phyloP scores from a whole-genome alignment of 2,113 vertebrate species.

The Delphinapterus leucas region DNA sequence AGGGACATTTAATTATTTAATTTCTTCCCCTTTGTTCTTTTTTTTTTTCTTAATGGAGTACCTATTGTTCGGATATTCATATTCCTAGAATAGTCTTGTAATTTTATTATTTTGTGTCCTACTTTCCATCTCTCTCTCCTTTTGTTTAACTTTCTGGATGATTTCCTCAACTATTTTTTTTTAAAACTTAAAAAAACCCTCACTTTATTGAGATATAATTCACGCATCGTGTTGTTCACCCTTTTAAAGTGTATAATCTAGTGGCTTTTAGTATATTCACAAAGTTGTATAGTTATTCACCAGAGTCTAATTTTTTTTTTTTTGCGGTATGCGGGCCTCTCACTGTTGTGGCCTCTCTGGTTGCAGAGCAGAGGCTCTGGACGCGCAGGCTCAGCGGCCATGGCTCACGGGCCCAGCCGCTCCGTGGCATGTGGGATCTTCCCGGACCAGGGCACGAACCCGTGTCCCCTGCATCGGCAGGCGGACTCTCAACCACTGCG shows the following conservation, averaged over 20 bases:
- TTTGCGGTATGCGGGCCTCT: no score
- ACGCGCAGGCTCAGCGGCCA: no score
- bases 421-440: no score
- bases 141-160: not conserved
- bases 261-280: not conserved
- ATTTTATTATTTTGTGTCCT: not conserved
- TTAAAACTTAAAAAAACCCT: not conserved
- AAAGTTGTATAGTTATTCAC: not conserved
- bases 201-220: not conserved
- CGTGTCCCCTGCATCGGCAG: no score
- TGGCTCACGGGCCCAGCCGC: no score
- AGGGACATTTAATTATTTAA: not conserved
- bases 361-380: no score
- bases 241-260: not conserved
- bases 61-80: not conserved
- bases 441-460: no score
- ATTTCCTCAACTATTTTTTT: not conserved
- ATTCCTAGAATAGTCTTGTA: not conserved
- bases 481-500: no score
- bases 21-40: not conserved
- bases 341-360: no score
- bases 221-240: not conserved
- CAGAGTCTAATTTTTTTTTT: not conserved
- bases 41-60: not conserved
- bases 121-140: not conserved